Evolutionary conservation across 2,797 vertebrate genomes (phyloP).

Genomic region (Diplodus puntazzo): DNA sequence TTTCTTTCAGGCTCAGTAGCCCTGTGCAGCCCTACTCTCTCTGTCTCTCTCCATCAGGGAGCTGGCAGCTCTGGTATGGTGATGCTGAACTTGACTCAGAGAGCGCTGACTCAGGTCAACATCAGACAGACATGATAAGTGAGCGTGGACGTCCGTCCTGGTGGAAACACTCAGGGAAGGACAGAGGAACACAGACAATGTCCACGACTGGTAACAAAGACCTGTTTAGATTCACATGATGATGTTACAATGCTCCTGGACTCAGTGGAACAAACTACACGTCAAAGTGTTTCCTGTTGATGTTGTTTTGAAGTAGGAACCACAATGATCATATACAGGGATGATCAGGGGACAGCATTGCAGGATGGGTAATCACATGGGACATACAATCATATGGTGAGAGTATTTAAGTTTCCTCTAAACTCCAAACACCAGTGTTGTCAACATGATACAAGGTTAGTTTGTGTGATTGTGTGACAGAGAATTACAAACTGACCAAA

Average conservation of each 20-base stretch:
- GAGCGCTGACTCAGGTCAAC: constrained; percentile 48
- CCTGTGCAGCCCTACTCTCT: constrained; percentile 28
- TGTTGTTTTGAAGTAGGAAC: no score
- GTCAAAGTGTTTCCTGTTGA: no score
- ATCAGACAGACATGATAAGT: constrained; percentile 52
- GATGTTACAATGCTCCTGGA: not conserved
- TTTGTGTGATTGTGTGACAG: no score
- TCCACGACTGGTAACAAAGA: not conserved
- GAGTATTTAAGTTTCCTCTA: not conserved
- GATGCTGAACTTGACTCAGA: constrained; percentile 58
- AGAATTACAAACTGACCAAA: not conserved
- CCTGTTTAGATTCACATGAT: not conserved
- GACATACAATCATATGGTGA: not conserved
- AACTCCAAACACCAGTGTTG: not conserved
- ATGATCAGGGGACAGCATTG: no score
- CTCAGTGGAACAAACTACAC: not conserved
- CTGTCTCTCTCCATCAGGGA: constrained; percentile 49
- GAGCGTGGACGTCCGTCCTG: constrained; percentile 21
- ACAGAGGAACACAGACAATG: constrained; percentile 8
- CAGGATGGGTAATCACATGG: not conserved
- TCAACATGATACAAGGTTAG: not conserved
- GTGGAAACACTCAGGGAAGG: constrained; percentile 34
- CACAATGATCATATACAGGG: no score
- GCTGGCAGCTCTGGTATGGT: constrained; percentile 62
- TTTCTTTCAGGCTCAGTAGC: no score